Conservation (phyloP, 2,113 vertebrate species). For the Anarrhichthys ocellatus region DNA sequence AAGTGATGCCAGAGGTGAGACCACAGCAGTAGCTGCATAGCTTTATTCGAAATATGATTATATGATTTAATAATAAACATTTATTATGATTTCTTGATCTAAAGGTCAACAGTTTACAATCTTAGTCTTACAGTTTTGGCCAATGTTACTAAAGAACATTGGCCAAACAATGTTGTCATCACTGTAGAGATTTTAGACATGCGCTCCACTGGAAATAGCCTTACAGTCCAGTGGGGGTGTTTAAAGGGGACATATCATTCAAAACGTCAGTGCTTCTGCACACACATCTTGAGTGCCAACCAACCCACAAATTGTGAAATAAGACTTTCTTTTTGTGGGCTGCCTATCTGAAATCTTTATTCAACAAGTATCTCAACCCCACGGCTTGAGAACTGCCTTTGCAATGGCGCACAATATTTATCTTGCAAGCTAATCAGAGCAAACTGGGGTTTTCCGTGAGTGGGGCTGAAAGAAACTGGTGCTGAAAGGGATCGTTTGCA, state of each 20-base stretch:
- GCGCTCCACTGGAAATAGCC: background rate
- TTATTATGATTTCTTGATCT: background rate
- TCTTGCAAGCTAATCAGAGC: background rate
- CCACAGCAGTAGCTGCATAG: background rate
- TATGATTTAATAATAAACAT: background rate
- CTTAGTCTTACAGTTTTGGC: background rate
- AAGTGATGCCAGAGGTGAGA: conserved; percentile 63
- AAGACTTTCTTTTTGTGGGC: background rate
- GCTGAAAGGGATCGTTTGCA: background rate
- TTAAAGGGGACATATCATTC: background rate
- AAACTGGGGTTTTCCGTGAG: too few relatives aligned
- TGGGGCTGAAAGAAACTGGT: background rate
- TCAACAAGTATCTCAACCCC: background rate
- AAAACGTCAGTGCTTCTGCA: background rate
- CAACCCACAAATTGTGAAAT: background rate
- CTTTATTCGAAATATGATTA: background rate
- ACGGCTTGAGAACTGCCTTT: background rate
- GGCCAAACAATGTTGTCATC: background rate
- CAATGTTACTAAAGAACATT: background rate
- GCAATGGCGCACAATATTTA: background rate
- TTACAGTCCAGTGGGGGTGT: background rate
- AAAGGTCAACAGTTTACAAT: background rate
- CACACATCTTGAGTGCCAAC: background rate
- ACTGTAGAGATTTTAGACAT: background rate
- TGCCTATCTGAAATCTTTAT: background rate